Evolutionary conservation across 1,140 invertebrate genomes (phyloP), one percentile per base, ranked within the genome.

Genomic region (Cylas formicarius): DNA sequence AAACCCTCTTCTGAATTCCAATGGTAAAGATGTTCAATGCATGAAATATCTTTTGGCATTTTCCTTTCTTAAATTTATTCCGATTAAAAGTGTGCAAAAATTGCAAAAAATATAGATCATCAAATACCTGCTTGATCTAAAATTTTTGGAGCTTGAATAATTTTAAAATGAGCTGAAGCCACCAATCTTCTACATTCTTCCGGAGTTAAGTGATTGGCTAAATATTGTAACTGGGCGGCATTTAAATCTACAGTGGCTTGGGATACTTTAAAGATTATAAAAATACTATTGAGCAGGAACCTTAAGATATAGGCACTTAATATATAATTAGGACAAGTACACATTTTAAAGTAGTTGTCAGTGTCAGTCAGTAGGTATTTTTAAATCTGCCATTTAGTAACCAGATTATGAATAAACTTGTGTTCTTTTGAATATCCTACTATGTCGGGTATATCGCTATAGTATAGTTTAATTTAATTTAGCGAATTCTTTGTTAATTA

Each of bases 101-200:
- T 11, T 34, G 2, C 21, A 5, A 19, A 16, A 32, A 21, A 26
- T 31, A 20, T 18, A 2, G 13, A 2, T 11, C 7, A 24, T 26
- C 28, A 41, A 29, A 46, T 63, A 72, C 72, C 70, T 43, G 71
- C 72, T 32, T 51, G 58, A 19, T 58, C 61, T 32, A 74, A 55
- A 45, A 48, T 58, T 31, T 61, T 57, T 2, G 74, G 73, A 33
- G 74, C 53, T 17, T 75, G 67, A 50, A 71, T 72, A 14, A 62
- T 62, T 11, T 61, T 60, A 50, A 71, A 76, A 61, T 76, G 70
- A 16, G 78, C 66, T 3, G 73, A 69, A 22, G 72, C 72, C 14
- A 76, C 62, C 2, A 81, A 62, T 49, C 60, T 59, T 38, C 68
- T 63, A 50, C 77, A 81, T 55, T 79, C 74, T 43, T 63, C 60